Base-by-base conservation (phyloP, 2,888 invertebrate species). In the Leptinotarsa rubiginosa region DNA sequence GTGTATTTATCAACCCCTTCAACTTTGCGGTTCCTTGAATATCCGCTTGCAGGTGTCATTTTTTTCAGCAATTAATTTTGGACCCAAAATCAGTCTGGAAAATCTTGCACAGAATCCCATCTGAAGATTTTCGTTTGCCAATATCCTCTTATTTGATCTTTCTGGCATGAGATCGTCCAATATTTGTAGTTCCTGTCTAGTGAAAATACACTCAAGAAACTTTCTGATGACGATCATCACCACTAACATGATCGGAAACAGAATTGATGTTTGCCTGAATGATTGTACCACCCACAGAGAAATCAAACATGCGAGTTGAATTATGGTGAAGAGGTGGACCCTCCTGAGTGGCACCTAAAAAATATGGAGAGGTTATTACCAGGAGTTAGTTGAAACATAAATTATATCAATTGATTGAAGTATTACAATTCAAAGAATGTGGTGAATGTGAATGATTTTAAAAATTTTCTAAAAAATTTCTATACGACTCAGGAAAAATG, bases 101-200 rank as follows among this genome's bases (percentile, higher is more conserved):
- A 87, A 75, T 79, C 85, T 86, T 67, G 79, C 76, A 41, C 79
- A 66, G 66, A 18, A 49, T 49, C 47, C 49, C 7, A 66, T 47
- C 16, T 22, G 18, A 13, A 7, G n/a, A 5, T n/a, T 90, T 79
- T 92, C 91, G 82, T 92, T 92, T n/a, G 15, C 50, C 50, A n/a
- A n/a, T n/a, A 1, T 15, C 3, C 50, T 50, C 81, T 96, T 91
- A 85, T 94, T 95, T 65, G 93, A 94, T 87, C 95, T 93, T 88
- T 98, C 97, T 59, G 99, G 99, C 96, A 99, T 97, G 59, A 98
- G 93, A 84, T 99, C 98, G 87, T 99, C 99, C 78, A 99, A 89
- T 84, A 97, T 97, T 88, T 97, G 97, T 84, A 99, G 89, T 87
- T 99, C 98, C 67, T 97, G 91, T 82, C 96, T 93, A 0, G 97